Evolutionary conservation across 1,140 invertebrate species (phyloP).

Genomic region (Hylyphantes graminicola): DNA sequence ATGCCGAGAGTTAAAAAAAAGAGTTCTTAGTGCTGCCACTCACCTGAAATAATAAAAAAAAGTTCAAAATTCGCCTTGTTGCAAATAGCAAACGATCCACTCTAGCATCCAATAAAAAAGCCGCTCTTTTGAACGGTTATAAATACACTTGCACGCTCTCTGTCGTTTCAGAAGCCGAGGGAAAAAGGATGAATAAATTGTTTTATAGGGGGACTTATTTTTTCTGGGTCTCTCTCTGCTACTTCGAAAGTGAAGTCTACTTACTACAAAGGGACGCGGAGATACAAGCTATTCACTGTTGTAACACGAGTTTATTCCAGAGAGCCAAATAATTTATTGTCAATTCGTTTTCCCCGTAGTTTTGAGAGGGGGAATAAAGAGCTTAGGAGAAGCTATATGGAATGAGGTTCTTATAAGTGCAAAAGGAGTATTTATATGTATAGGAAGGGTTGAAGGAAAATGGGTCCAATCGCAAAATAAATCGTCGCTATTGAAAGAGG

Average conservation of each 20-base stretch:
- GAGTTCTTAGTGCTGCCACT: not conserved
- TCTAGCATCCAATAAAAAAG: slow-evolving; percentile 22
- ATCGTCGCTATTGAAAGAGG: no score
- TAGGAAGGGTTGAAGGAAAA: slow-evolving; percentile 1
- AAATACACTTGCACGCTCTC: slow-evolving; percentile 24
- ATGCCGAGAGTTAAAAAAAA: not conserved
- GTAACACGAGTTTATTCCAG: slow-evolving; percentile 31
- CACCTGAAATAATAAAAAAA: slow-evolving; percentile 10
- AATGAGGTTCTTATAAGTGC: not conserved
- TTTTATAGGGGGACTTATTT: slow-evolving; percentile 12
- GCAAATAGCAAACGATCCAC: slow-evolving; percentile 22
- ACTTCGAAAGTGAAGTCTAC: not conserved
- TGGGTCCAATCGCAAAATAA: not conserved
- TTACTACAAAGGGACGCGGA: slow-evolving; percentile 5
- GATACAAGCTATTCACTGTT: slow-evolving; percentile 25
- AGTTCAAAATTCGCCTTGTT: slow-evolving; percentile 2
- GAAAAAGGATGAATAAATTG: slow-evolving; percentile 25
- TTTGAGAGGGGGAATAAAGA: slow-evolving; percentile 7
- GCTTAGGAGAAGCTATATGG: slow-evolving; percentile 19
- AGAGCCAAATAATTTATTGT: slow-evolving; percentile 30
- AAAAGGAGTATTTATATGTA: not conserved
- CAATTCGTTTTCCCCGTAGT: slow-evolving; percentile 13
- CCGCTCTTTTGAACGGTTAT: slow-evolving; percentile 21
- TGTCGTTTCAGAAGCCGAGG: not conserved
- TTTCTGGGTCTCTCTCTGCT: not conserved